Evolutionary conservation across 2,797 vertebrate genomes (phyloP).

Genomic region (Crocidura indochinensis): DNA sequence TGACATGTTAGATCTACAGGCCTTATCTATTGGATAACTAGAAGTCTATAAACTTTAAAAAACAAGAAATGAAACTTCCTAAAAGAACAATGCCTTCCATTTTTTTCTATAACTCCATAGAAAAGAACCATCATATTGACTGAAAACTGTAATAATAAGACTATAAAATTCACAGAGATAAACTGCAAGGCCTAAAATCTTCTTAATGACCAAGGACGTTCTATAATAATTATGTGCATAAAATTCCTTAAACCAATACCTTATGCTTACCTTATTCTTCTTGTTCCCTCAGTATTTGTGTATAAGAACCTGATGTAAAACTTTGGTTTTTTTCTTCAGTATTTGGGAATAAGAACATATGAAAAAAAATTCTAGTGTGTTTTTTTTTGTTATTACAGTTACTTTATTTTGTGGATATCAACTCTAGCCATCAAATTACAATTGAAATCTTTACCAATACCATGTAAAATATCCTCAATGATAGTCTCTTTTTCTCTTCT

Average conservation of each 20-base stretch:
- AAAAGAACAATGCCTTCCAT: slow-evolving; percentile 35
- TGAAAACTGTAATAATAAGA: not conserved
- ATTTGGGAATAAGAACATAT: no score
- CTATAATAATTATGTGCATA: not conserved
- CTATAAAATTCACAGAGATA: not conserved
- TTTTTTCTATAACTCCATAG: not conserved
- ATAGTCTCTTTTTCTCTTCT: not conserved
- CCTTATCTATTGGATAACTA: not conserved
- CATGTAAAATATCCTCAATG: not conserved
- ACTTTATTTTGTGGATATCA: not conserved
- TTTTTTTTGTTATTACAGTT: not conserved
- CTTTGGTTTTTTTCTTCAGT: not conserved
- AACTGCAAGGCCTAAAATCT: not conserved
- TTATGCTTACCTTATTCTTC: not conserved
- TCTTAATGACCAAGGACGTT: not conserved
- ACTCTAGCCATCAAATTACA: not conserved
- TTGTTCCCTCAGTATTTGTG: not conserved
- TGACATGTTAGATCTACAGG: not conserved
- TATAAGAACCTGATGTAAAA: not conserved
- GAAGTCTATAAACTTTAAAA: not conserved
- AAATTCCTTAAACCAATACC: not conserved
- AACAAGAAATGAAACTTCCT: slow-evolving; percentile 25
- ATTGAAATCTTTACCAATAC: no score
- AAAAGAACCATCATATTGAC: slow-evolving; percentile 18
- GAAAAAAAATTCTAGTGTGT: no score